Evolutionary conservation across 2,888 invertebrate species (phyloP), one percentile per base, ranked within the genome.

Genomic region (Meliscaeva auricollis): DNA sequence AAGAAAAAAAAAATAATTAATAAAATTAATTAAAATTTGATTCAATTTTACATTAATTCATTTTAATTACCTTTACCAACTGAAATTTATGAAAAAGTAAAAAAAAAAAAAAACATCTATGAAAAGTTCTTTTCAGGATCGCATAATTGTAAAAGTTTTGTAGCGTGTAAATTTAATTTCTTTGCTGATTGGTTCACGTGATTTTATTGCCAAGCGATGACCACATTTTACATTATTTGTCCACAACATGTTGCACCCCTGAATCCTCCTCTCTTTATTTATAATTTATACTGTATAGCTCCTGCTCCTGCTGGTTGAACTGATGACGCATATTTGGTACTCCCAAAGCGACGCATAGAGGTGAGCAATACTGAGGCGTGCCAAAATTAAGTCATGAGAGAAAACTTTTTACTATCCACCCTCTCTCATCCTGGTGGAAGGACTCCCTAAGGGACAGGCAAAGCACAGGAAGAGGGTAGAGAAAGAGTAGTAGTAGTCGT

Each of bases 291-390:
- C n/a, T n/a, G n/a, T n/a, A n/a, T n/a, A n/a, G n/a, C n/a, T n/a
- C n/a, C n/a, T n/a, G n/a, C n/a, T 26, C 26, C 26, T 26, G 2
- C 11, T 38, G 0, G 11, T 38, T 11, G 35, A 35, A 38, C 38
- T 11, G 2, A 68, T 84, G 79, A 84, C 84, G 75, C 84, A 76
- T 76, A 64, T 64, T 60, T 79, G 26, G 79, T 41, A 75, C 60
- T 46, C 44, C 38, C 70, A 26, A 64, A 46, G 62, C 70, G 66
- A 52, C 48, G 79, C 70, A 68, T 64, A 80, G 84, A 84, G 79
- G 84, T 84, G 84, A 84, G 79, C 80, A 80, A 84, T 80, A 72
- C 72, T 17, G 84, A 72, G 84, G 84, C 66, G 84, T 84, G 84
- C 75, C 84, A 80, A 84, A n/a, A 80, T 72, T 80, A 80, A 79